Conservation (phyloP, 92 coral and sea anemone genomes). For the Phenganax subtilis region DNA sequence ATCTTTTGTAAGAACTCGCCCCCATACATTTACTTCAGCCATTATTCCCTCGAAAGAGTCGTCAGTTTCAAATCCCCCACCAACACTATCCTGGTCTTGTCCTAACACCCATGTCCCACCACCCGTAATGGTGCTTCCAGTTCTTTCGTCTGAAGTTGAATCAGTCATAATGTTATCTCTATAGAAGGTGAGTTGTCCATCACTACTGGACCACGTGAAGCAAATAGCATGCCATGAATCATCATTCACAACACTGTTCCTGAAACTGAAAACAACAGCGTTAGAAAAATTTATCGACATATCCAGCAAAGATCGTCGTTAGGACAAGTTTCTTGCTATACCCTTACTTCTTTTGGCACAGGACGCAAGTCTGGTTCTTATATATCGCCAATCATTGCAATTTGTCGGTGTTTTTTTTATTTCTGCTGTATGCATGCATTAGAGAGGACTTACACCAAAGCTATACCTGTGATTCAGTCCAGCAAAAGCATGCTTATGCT, state of each 20-base stretch:
- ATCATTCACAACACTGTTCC: not conserved
- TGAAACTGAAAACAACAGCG: not conserved
- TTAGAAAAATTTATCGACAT: not conserved
- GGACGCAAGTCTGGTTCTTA: too few species aligned
- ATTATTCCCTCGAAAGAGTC: constrained; percentile 4
- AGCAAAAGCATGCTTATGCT: too few species aligned
- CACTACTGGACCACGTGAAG: not conserved
- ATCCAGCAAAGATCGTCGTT: not conserved
- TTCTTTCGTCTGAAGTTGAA: not conserved
- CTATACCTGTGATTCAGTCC: too few species aligned
- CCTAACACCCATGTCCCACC: constrained; percentile 28
- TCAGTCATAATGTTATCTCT: not conserved
- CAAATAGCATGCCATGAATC: constrained; percentile 16
- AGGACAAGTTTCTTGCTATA: not conserved
- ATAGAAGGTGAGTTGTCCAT: not conserved
- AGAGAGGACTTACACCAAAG: too few species aligned
- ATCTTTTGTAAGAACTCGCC: not conserved
- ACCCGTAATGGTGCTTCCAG: not conserved
- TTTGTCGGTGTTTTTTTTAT: too few species aligned
- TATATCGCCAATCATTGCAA: too few species aligned
- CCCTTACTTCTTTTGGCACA: too few species aligned
- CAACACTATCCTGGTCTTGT: constrained; percentile 16
- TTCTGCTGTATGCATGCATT: too few species aligned
- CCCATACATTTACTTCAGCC: constrained; percentile 2
- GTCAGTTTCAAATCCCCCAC: constrained; percentile 4